A percentile compares a stretch with the other conserved stretches of the same genome.
phyloP scores from a whole-genome alignment of 2,113 vertebrate species.

The Pogonocichla stellata region DNA sequence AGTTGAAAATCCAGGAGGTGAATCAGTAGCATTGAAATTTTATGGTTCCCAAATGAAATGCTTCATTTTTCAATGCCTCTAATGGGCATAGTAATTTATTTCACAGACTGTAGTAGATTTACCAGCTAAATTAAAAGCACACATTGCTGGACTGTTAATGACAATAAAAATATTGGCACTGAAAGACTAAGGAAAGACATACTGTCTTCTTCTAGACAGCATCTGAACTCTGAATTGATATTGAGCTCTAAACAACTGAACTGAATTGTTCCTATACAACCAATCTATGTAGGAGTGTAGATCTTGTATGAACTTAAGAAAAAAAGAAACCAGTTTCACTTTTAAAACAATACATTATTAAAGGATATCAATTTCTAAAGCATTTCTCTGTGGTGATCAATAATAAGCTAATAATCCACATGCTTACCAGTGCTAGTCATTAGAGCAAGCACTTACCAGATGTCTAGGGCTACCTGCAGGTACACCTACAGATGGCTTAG shows the following conservation, averaged over 20 bases:
- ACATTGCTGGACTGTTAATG: neutral
- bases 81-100: neutral
- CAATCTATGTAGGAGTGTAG: neutral
- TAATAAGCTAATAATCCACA: neutral
- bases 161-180: neutral
- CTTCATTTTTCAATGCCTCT: neutral
- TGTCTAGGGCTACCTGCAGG: neutral
- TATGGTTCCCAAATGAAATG: neutral
- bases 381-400: neutral
- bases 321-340: neutral
- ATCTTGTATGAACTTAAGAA: neutral
- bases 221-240: neutral
- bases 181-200: neutral
- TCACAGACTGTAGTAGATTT: neutral
- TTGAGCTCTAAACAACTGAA: neutral
- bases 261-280: neutral
- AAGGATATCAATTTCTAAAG: neutral
- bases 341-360: neutral
- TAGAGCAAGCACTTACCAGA: neutral
- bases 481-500: neutral
- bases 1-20: neutral
- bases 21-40: neutral
- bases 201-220: neutral
- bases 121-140: constrained; percentile 6
- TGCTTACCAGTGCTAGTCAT: neutral